Conservation (phyloP, 2,888 invertebrate genomes). For the Aphrophora alni region DNA sequence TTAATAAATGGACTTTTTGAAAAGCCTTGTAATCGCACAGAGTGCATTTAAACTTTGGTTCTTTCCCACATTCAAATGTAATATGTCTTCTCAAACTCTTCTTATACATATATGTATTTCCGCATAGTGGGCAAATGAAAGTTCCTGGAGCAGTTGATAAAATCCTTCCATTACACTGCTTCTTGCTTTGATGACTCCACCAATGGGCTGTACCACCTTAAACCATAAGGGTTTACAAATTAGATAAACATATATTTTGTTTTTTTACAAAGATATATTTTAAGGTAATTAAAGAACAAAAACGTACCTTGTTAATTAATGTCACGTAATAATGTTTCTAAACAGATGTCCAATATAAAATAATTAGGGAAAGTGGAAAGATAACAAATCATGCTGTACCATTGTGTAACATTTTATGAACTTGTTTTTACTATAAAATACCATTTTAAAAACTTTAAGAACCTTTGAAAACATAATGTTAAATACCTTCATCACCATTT, state of each 20-base stretch:
- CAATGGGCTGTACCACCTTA: not conserved
- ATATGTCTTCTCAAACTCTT: conserved; percentile 17
- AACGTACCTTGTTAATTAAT: too few relatives aligned
- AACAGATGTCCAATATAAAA: too few relatives aligned
- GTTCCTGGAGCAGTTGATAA: not conserved
- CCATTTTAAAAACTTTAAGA: too few relatives aligned
- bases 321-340: too few relatives aligned
- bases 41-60: conserved; percentile 17
- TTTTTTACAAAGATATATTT: not conserved
- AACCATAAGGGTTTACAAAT: not conserved
- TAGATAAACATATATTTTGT: not conserved
- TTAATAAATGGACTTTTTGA: conserved; percentile 21
- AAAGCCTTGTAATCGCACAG: conserved; percentile 15
- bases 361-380: too few relatives aligned
- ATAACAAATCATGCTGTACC: too few relatives aligned
- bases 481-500: too few relatives aligned
- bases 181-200: not conserved
- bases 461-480: too few relatives aligned
- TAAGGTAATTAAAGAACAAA: too few relatives aligned
- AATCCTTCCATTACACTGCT: not conserved
- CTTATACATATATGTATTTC: conserved; percentile 38
- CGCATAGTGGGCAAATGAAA: conserved; percentile 39
- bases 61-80: conserved; percentile 25
- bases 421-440: too few relatives aligned
- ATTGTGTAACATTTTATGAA: too few relatives aligned